phyloP scores from a whole-genome alignment of 2,113 vertebrate species.

The Stercorarius parasiticus region DNA sequence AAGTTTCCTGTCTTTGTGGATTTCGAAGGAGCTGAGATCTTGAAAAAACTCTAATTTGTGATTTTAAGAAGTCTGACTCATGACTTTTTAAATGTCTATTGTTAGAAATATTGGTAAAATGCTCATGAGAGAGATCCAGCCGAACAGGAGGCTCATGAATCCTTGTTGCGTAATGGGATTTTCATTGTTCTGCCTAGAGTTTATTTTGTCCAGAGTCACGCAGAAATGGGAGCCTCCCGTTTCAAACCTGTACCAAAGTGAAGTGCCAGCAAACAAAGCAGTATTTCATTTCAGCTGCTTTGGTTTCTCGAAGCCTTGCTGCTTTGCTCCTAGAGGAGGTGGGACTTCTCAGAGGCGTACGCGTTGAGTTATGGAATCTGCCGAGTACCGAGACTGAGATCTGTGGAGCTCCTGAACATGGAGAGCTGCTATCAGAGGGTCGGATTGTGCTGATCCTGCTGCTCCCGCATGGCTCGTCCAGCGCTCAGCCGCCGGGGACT shows the following conservation, averaged over 20 bases:
- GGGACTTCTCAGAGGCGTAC: background rate
- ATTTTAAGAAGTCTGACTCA: background rate
- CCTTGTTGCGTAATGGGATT: background rate
- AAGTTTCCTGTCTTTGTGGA: background rate
- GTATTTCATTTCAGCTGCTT: background rate
- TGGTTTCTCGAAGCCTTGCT: background rate
- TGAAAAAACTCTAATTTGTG: background rate
- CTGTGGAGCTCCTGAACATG: background rate
- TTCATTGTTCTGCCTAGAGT: background rate
- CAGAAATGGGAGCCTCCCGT: background rate
- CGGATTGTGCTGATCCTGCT: background rate
- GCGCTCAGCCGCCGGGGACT: background rate
- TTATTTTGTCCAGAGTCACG: background rate
- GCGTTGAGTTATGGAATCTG: background rate
- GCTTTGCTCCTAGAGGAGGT: background rate
- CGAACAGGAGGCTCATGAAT: background rate
- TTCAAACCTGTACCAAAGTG: background rate
- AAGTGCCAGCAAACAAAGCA: background rate
- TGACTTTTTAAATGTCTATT: background rate
- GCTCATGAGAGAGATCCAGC: background rate
- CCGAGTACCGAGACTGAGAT: rapidly evolving
- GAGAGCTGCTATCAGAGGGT: background rate
- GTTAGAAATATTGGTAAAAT: background rate
- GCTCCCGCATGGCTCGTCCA: background rate
- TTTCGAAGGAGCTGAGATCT: background rate